Evolutionary conservation across 2,888 invertebrate species (phyloP), one percentile per base, ranked within the genome.

Genomic region (Lucinisca nassula): DNA sequence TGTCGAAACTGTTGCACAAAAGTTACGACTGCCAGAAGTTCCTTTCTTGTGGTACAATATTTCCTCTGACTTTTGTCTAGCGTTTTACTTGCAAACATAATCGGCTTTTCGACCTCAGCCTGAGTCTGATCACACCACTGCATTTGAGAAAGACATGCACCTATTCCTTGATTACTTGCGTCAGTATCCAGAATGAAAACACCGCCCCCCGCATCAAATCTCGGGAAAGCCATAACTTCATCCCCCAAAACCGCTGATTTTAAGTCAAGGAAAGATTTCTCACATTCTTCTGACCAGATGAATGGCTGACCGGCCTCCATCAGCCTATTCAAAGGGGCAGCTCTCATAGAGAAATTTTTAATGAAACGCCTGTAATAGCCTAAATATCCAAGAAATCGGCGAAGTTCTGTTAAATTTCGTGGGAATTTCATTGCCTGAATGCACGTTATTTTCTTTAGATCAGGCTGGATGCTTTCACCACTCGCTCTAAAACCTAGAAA

Each of bases 331-430:
- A 51, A 70, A 35, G 87, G 87, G 3, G 51, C 32, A 14, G 83
- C 80, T 12, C 78, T 38, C n/a, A 32, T 27, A 4, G 81, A 37
- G 82, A 84, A 89, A 10, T 77, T 35, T 30, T 32, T 17, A 30
- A 91, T 82, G 32, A 87, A 90, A 14, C 84, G 76, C 21, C 89
- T 51, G 40, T 88, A 89, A 74, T 87, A 87, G n/a, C 74, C 76
- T 38, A 78, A 80, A 14, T 82, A 35, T 76, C 85, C 85, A 30
- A 85, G 38, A 74, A 87, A 87, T 6, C 37, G 45, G 24, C 83
- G 61, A 27, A 61, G 24, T 27, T 61, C 61, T 10, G 24, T n/a
- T 61, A 61, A 10, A n/a, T 49, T 40, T 37, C 21, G 45, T 27
- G 87, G 87, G 24, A n/a, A 35, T 14, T 82, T 82, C 79, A 78